phyloP scores from a whole-genome alignment of 2,888 invertebrate species.

The Conomelus anceps region DNA sequence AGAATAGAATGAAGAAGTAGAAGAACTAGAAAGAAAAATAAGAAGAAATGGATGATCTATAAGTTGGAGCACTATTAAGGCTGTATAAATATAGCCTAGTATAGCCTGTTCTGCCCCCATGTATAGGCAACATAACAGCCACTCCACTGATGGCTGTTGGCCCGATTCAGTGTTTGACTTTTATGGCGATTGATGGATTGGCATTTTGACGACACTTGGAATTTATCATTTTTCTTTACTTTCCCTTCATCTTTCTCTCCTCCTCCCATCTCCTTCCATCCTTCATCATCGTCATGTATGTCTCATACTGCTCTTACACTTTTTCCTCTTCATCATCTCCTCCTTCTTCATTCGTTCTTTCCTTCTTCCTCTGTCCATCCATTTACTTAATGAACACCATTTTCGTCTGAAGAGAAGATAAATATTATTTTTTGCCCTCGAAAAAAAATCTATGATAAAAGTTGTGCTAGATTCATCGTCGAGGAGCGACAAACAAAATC shows the following conservation, averaged over 20 bases:
- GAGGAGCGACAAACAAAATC: no score
- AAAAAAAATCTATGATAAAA: no score
- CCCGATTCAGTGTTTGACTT: background rate
- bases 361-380: no score
- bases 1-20: no score
- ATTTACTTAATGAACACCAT: no score
- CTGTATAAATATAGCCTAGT: background rate
- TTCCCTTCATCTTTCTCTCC: background rate
- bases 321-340: background rate
- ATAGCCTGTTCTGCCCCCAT: background rate
- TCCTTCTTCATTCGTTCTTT: background rate
- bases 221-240: background rate
- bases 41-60: background rate
- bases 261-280: background rate
- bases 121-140: background rate
- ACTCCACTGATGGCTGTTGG: background rate
- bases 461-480: no score
- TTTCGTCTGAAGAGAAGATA: no score
- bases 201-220: background rate
- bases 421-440: no score
- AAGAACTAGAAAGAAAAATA: background rate
- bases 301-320: no score
- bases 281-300: no score
- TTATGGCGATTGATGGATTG: background rate
- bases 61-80: background rate